Evolutionary conservation across 2,797 vertebrate species (phyloP), one percentile per base, ranked within the genome.

Genomic region (Aselliscus stoliczkanus): DNA sequence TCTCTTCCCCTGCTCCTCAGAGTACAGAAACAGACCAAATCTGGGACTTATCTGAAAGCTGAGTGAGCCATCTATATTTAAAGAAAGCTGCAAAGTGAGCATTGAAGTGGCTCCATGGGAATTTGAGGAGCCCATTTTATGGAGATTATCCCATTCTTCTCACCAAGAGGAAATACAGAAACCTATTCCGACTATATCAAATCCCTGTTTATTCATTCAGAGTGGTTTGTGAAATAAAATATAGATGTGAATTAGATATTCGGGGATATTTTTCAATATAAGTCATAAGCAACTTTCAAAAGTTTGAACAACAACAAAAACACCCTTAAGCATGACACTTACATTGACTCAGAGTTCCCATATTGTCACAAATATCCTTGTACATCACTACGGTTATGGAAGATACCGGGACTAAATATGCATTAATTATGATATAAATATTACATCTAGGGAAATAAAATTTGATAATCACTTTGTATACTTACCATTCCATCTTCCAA

Each of bases 271-370:
- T 72, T 84, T 54, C 52, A 21, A 88, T 44, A 52, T 18, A 69
- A 88, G 25, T 82, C 12, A 81, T 77, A 84, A 89, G 12, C 14
- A 82, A 91, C 42, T 82, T 96, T 85, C 34, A 93, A 37, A 93
- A 85, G 23, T 85, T 52, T 73, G 18, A 86, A 69, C 10, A 39
- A 58, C 10, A 47, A 91, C 13, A 60, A 88, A 91, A 95, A 62
- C 34, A 80, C 2, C 2, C 47, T 75, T 64, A 52, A 44, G 20
- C 4, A n/a, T 86, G n/a, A 64, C 4, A 52, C 44, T 64, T 60
- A 29, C 7, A 62, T 84, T 60, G 23, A 14, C 4, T 89, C 7
- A 39, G 23, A 60, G 7, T 95, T 70, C 5, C 17, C 44, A 34
- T 69, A 94, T 23, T 14, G 37, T 64, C 14, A 34, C 12, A 93